Evolutionary conservation across 2,113 vertebrate species (phyloP).

Genomic region (Cisticola juncidis): DNA sequence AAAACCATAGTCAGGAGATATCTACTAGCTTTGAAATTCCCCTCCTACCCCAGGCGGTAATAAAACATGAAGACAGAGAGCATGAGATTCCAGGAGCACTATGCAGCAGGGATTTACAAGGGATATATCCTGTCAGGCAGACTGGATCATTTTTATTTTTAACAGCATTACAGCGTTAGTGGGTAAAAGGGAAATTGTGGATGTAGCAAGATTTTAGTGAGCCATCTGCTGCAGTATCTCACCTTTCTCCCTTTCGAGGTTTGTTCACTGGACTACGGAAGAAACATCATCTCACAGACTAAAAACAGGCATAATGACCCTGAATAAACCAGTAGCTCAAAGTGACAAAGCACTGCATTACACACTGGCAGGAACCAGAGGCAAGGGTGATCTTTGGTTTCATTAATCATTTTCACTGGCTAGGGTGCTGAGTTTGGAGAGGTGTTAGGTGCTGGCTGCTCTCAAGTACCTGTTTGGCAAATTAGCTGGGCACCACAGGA

Average conservation of each 20-base stretch:
- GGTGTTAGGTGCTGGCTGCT: not conserved
- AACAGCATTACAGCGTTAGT: constrained; percentile 28
- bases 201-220: constrained; percentile 18
- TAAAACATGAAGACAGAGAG: not conserved
- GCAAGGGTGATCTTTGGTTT: not conserved
- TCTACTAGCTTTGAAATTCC: constrained; percentile 25
- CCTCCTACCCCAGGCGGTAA: not conserved
- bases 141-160: constrained; percentile 63
- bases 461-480: not conserved
- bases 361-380: not conserved
- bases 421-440: not conserved
- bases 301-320: not conserved
- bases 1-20: not conserved
- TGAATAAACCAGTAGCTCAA: not conserved
- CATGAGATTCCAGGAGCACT: not conserved
- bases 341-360: not conserved
- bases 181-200: constrained; percentile 40
- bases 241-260: not conserved
- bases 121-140: constrained; percentile 35
- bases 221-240: not conserved
- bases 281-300: not conserved
- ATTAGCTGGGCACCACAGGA: not conserved
- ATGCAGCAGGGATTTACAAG: constrained; percentile 40
- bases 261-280: not conserved
- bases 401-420: rapidly evolving